Percentiles rank a stretch among this genome's conserved stretches.
Evolutionary conservation across 2,113 vertebrate genomes (phyloP).

Genomic region (Pelusios castaneus): DNA sequence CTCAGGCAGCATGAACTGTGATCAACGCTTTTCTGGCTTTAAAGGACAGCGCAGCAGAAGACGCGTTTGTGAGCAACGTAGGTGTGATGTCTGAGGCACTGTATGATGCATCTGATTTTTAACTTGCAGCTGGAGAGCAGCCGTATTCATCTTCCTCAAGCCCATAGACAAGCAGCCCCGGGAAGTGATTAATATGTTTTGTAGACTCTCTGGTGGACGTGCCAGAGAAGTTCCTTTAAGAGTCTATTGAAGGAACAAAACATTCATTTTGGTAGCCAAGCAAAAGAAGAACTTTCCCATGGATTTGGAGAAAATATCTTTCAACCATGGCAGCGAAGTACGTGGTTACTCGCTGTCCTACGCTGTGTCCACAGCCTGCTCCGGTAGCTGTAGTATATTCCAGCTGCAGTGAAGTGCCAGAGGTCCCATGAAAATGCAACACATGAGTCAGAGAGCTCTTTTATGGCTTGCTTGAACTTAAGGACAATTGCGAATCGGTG

Average conservation of each 20-base stretch:
- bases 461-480: not conserved
- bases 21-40: conserved; percentile 21
- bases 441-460: not conserved
- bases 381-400: not conserved
- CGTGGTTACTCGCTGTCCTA: not conserved
- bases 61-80: conserved; percentile 29
- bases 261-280: not conserved
- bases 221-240: conserved; percentile 31
- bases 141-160: conserved; percentile 12
- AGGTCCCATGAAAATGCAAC: not conserved
- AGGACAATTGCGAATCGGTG: not conserved
- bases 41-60: not conserved
- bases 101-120: conserved; percentile 15
- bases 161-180: not conserved
- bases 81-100: conserved; percentile 11
- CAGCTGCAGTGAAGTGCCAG: not conserved
- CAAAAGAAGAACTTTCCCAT: not conserved
- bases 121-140: conserved; percentile 30
- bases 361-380: not conserved
- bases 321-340: not conserved
- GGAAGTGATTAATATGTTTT: not conserved
- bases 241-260: not conserved
- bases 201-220: conserved; percentile 15
- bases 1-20: not conserved
- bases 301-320: not conserved